Evolutionary conservation across 2,888 invertebrate species (phyloP), one percentile per base, ranked within the genome.

Genomic region (Sussaba pulchella): DNA sequence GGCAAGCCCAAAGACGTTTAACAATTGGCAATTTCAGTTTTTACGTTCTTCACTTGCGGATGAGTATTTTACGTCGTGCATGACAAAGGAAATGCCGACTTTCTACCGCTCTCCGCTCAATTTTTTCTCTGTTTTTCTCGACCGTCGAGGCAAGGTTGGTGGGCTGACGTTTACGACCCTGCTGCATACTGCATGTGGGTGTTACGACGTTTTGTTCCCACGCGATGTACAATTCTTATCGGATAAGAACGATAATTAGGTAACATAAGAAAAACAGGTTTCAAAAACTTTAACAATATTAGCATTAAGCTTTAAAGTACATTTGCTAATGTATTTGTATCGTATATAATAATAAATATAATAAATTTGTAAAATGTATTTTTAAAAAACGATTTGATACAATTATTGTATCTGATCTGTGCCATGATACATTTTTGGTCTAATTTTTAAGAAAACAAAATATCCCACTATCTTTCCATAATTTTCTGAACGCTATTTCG

Each of bases 11-110:
- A 12, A 10, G 36, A 19, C 21, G 21, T 61, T 41, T 17, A 31
- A 12, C 21, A 41, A 47, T 61, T 41, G 71, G 71, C 61, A 63
- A 52, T 72, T 72, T 43, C 5, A 21, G 41, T 52, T 72, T 24
- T 61, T 63, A 14, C 14, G 26, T 43, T 54, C 12, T 26, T 39
- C 36, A 17, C 8, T 31, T 17, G 0, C 5, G 45, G 26, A 17
- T 45, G 4, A 2, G 5, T 3, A 8, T 24, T 24, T 8, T 8
- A 43, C n/a, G 1, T 10, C 24, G 19, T 12, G 17, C 39, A 10
- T 19, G 12, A 63, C 47, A 64, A 64, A 64, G 47, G 64, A 43
- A 47, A 64, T 47, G 26, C 64, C 64, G 47, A 64, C 45, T 59
- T n/a, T 26, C 52, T 26, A n/a, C 24, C 9, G 24, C 39, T 59